A percentile compares a stretch with the other conserved stretches of the same genome.
Conservation (phyloP, 2,888 invertebrate species). For the Limnephilus marmoratus region DNA sequence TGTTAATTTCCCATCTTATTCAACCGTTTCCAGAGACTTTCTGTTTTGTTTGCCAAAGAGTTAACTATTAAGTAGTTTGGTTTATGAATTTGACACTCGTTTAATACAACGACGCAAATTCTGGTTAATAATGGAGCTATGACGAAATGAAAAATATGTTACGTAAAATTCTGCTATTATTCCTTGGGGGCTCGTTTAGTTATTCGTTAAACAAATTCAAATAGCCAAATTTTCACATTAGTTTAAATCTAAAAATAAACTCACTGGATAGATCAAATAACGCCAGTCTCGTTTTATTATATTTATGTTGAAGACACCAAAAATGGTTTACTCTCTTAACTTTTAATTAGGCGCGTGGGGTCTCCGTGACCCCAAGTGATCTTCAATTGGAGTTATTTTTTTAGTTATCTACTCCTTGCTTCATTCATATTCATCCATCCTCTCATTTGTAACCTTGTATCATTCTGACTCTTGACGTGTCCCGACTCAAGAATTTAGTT, state of each 20-base stretch:
- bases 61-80: slow-evolving; percentile 15
- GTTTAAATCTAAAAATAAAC: background rate
- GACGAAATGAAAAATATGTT: background rate
- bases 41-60: slow-evolving; percentile 36
- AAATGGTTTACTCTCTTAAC: too few relatives aligned
- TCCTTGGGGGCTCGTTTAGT: background rate
- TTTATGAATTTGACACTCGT: slow-evolving; percentile 30
- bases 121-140: background rate
- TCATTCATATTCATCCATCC: too few relatives aligned
- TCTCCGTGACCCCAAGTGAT: too few relatives aligned
- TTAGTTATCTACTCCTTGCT: too few relatives aligned
- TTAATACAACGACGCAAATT: slow-evolving; percentile 29
- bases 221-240: background rate
- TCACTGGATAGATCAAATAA: too few relatives aligned
- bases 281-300: too few relatives aligned
- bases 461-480: too few relatives aligned
- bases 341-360: too few relatives aligned
- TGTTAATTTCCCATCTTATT: slow-evolving; percentile 8
- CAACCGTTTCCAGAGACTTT: background rate
- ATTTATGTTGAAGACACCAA: too few relatives aligned
- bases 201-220: background rate
- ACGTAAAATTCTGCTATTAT: background rate
- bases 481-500: too few relatives aligned
- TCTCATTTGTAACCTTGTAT: too few relatives aligned
- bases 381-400: too few relatives aligned